Evolutionary conservation across 2,888 invertebrate species (phyloP), one percentile per base, ranked within the genome.

Genomic region (Dilophus febrilis): DNA sequence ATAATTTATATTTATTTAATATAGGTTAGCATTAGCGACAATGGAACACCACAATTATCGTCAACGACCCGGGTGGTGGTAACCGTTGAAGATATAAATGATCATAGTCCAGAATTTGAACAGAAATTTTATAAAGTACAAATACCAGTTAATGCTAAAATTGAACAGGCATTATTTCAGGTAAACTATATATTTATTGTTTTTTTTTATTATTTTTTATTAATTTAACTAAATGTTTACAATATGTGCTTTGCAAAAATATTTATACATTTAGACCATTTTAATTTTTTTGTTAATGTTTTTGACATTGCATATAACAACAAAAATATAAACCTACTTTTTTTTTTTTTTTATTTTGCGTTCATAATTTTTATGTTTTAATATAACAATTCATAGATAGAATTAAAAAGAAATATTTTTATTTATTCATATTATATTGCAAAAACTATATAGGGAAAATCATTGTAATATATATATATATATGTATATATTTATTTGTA

Each of bases 81-180:
- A 31, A 65, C 72, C 43, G 78, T 95, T 26, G 71, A 72, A 33
- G 91, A 92, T 59, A 64, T 83, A 51, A 91, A 91, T 66, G 91
- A 91, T 64, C 83, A 88, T 60, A 71, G 77, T 45, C 92, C 92
- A 3, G 74, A 75, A 50, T 90, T 88, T 63, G 77, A 82, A 54
- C 80, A 84, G 56, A 72, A 77, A 47, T 75, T 81, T 57, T 88
- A 87, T 65, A 78, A 80, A 54, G 72, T 87, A 46, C 77, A 75
- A 56, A 78, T 84, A 50, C 85, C 84, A 38, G 69, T 73, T 31
- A 65, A 67, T 29, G 56, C 63, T 45, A 52, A 53, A 47, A 52
- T 59, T 41, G 70, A 72, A 49, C 64, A 68, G 50, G 66, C 72
- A 32, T 58, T 72, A 47, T 71, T 72, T 53, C 77, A 77, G 70